A percentile compares a stretch with the other conserved stretches of the same genome.
These are phyloP conservation scores for Merluccius polli DNA, from an alignment of 2,797 vertebrate genomes.

Conservation along the genomic window DNA sequence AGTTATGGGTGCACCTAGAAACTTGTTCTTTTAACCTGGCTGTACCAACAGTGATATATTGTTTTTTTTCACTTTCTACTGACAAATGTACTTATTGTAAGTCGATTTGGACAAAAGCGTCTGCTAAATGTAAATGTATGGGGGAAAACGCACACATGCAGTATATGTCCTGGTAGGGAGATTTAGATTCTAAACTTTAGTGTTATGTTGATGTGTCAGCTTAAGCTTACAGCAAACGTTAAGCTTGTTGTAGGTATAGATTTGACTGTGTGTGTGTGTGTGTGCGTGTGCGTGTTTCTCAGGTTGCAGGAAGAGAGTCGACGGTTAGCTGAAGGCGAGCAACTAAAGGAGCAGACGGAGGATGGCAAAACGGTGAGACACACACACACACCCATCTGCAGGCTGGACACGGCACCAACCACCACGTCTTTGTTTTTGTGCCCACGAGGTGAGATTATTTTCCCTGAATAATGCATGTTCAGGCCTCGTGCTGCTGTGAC, in stretches of 20 bases:
- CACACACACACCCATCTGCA: slow-evolving; percentile 12
- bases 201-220: neutral
- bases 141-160: neutral
- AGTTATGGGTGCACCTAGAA: too few species aligned
- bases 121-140: too few species aligned
- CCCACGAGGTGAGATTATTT: slow-evolving; percentile 19
- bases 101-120: too few species aligned
- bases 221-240: neutral
- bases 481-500: slow-evolving; percentile 51
- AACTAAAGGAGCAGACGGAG: slow-evolving; percentile 48
- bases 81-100: too few species aligned
- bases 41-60: too few species aligned
- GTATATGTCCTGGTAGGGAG: neutral
- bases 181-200: neutral
- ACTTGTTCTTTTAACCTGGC: too few species aligned
- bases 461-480: slow-evolving; percentile 54
- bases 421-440: slow-evolving; percentile 31
- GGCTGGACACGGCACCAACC: slow-evolving; percentile 8
- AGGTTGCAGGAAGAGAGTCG: slow-evolving; percentile 57
- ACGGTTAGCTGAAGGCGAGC: slow-evolving; percentile 44
- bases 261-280: slow-evolving; percentile 17
- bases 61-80: too few species aligned
- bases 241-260: neutral
- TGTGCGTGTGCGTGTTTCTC: slow-evolving; percentile 19
- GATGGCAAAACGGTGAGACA: slow-evolving; percentile 45